Percentiles rank a stretch among this genome's conserved stretches.
phyloP scores from a whole-genome alignment of 2,113 vertebrate species.

The Varanus komodoensis region DNA sequence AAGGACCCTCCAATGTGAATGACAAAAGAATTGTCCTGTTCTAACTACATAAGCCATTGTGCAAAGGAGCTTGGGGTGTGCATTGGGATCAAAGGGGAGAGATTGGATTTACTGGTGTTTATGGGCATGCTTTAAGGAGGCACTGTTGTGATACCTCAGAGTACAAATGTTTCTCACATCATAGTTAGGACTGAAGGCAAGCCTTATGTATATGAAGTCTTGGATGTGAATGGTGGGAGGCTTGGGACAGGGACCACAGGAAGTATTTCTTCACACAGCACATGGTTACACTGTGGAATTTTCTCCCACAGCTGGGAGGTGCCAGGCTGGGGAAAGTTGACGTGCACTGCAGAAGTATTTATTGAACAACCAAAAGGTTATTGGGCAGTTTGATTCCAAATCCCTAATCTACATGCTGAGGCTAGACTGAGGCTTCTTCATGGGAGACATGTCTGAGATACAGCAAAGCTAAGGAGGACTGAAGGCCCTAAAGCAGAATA shows the following conservation, averaged over 20 bases:
- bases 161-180: no score
- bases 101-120: no score
- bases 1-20: no score
- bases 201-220: not conserved
- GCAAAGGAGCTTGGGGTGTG: no score
- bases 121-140: no score
- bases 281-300: not conserved
- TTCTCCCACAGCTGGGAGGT: not conserved
- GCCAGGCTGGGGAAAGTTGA: not conserved
- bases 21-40: no score
- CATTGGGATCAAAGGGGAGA: no score
- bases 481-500: conserved; percentile 17
- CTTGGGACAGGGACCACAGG: not conserved
- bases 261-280: not conserved
- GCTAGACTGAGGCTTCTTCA: not conserved
- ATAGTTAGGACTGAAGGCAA: not conserved
- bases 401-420: accelerated
- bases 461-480: not conserved
- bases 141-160: no score
- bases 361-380: not conserved
- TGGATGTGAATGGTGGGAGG: not conserved
- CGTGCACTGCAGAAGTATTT: not conserved
- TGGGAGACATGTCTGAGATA: accelerated
- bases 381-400: not conserved
- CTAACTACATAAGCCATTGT: no score